Base-by-base conservation (phyloP, 2,113 vertebrate genomes). In the Sapajus apella region DNA sequence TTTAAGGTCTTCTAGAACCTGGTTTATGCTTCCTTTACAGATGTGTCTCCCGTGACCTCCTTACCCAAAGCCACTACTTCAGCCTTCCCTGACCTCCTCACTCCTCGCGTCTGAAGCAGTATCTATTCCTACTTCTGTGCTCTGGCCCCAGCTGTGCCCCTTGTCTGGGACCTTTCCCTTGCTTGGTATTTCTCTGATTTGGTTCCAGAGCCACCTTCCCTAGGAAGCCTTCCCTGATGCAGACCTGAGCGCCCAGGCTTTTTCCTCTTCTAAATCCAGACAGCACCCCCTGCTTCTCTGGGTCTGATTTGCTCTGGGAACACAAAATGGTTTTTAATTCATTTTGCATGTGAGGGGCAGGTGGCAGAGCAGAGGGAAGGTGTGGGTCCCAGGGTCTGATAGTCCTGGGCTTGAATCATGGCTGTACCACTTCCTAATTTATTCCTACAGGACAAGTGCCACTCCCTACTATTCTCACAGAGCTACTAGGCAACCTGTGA, bases 331-430 rank as follows among this genome's bases (percentile, higher is more conserved):
- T 9, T 27, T 17, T 12, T 61, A 20, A 47, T 50, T 43, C n/a
- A 9, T 37, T 79, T 68, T 93, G 75, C 30, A 6, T 8, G 50
- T 37, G 55, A 45, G 13, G 50, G 73, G 55, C 61, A 79, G 68
- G 50, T 47, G 45, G 20, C 21, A 0, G 5, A 4, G 43, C 18
- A 27, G 61, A 68, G n/a, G 50, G 17, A 68, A 37, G 25, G 21
- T 25, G 4, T 0, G 0, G 40, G 37, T 18, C 25, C 7, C 21
- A 1, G 64, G 8, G 1, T n/a, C n/a, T 30, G 45, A 23, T 2
- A 12, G 47, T 45, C 23, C 79, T 86, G 73, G 82, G 20, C 25
- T 77, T 18, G 30, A 82, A 17, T 56, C 58, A 2, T 23, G 52
- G 25, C 16, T 82, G 61, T 79, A 16, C n/a, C 52, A 5, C 79